Conservation (phyloP, 2,888 invertebrate genomes). For the Pantelozetes paolii region DNA sequence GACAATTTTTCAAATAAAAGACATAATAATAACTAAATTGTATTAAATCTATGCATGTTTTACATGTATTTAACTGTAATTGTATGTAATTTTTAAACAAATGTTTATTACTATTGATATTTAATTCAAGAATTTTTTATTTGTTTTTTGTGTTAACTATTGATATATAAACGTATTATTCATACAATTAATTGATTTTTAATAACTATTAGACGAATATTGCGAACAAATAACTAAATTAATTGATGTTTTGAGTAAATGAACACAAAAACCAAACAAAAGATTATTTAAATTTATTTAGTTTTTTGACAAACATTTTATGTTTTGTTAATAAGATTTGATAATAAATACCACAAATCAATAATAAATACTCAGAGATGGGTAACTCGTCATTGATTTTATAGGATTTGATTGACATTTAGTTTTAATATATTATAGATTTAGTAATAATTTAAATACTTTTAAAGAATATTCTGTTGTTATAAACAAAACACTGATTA, state of each 20-base stretch:
- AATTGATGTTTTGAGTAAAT: no score
- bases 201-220: no score
- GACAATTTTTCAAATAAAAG: slow-evolving; percentile 6
- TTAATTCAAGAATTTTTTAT: neutral
- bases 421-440: neutral
- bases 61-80: slow-evolving; percentile 16
- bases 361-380: neutral
- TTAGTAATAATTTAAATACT: no score
- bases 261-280: no score
- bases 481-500: no score
- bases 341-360: no score
- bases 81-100: slow-evolving; percentile 28
- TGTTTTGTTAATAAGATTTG: no score
- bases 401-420: neutral
- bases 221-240: no score
- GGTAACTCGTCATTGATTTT: neutral
- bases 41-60: neutral
- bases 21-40: neutral
- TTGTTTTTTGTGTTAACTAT: neutral
- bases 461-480: neutral
- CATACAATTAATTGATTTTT: no score
- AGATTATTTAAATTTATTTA: no score
- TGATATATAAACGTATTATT: no score
- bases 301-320: no score
- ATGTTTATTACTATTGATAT: neutral